Conservation (phyloP, 2,888 invertebrate species). For the Ennomos erosarius region DNA sequence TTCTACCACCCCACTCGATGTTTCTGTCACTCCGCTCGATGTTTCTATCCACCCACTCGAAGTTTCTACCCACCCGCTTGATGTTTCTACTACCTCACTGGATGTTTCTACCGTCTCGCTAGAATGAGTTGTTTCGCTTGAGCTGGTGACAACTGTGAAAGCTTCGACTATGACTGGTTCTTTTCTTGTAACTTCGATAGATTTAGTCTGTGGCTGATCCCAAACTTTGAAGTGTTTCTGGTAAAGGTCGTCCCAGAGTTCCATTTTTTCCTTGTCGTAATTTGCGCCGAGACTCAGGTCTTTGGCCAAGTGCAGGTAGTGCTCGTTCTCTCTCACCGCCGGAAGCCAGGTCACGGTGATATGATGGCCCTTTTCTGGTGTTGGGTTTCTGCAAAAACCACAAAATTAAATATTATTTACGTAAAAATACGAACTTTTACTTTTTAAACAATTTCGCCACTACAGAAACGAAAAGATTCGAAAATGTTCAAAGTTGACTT, state of each 20-base stretch:
- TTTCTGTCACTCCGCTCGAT: slow-evolving; percentile 13
- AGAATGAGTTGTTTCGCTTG: slow-evolving; percentile 12
- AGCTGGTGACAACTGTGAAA: slow-evolving; percentile 25
- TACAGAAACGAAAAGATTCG: too few species aligned
- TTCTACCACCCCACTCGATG: slow-evolving; percentile 11
- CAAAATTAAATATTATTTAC: not conserved
- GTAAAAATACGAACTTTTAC: too few species aligned
- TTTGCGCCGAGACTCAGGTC: slow-evolving; percentile 65
- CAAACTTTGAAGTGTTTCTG: slow-evolving; percentile 71
- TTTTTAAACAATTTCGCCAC: too few species aligned
- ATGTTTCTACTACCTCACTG: slow-evolving; percentile 28
- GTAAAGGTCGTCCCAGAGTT: slow-evolving; percentile 74
- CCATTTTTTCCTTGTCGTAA: slow-evolving; percentile 72
- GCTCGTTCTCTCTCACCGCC: slow-evolving; percentile 67
- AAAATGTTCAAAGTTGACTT: too few species aligned
- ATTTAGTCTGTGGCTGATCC: slow-evolving; percentile 60
- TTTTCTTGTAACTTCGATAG: slow-evolving; percentile 36
- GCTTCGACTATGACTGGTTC: slow-evolving; percentile 45
- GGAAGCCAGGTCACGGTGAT: slow-evolving; percentile 73
- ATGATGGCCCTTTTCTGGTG: slow-evolving; percentile 73
- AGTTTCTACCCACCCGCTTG: slow-evolving; percentile 22
- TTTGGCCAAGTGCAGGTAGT: slow-evolving; percentile 64
- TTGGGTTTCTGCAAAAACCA: slow-evolving; percentile 69
- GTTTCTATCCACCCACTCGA: slow-evolving; percentile 24
- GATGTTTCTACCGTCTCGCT: slow-evolving; percentile 2